These are phyloP conservation scores for Leucania comma DNA, from an alignment of 2,888 invertebrate genomes.

Conservation along the genomic window DNA sequence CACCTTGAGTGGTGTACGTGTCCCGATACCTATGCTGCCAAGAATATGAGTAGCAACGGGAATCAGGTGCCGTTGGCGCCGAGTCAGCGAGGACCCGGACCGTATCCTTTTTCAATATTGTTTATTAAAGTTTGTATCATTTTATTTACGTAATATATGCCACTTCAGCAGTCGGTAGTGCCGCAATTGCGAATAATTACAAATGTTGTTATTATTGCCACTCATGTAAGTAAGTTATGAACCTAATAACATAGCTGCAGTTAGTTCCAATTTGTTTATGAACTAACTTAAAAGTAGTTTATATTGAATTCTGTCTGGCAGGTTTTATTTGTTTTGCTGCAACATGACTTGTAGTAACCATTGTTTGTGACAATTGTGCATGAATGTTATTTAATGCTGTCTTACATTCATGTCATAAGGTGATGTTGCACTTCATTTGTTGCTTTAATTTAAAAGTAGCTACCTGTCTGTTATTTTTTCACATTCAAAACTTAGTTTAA, in stretches of 20 bases:
- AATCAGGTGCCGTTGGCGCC: slow-evolving; percentile 92
- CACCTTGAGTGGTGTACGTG: slow-evolving; percentile 92
- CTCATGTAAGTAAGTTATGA: slow-evolving; percentile 42
- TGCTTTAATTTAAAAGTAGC: neutral
- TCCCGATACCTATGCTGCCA: slow-evolving; percentile 91
- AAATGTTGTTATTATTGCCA: slow-evolving; percentile 61
- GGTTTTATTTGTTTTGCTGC: slow-evolving; percentile 58
- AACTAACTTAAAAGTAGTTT: slow-evolving; percentile 28
- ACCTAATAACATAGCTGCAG: slow-evolving; percentile 2
- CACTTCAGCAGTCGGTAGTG: slow-evolving; percentile 83
- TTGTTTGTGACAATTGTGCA: slow-evolving; percentile 49
- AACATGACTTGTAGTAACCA: slow-evolving; percentile 49
- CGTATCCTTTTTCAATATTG: slow-evolving; percentile 90
- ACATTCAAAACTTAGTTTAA: slow-evolving; percentile 5
- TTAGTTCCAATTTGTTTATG: slow-evolving; percentile 16
- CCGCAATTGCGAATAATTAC: slow-evolving; percentile 82
- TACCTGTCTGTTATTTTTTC: slow-evolving; percentile 4
- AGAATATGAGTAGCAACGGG: slow-evolving; percentile 92
- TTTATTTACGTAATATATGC: slow-evolving; percentile 89
- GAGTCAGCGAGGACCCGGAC: slow-evolving; percentile 90
- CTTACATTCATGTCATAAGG: too few relatives aligned
- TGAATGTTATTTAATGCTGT: slow-evolving; percentile 11
- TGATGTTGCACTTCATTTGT: neutral
- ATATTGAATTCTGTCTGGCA: slow-evolving; percentile 22
- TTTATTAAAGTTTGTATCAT: slow-evolving; percentile 74